Base-by-base conservation (phyloP, 2,888 invertebrate species). In the Mimumesa dahlbomi region DNA sequence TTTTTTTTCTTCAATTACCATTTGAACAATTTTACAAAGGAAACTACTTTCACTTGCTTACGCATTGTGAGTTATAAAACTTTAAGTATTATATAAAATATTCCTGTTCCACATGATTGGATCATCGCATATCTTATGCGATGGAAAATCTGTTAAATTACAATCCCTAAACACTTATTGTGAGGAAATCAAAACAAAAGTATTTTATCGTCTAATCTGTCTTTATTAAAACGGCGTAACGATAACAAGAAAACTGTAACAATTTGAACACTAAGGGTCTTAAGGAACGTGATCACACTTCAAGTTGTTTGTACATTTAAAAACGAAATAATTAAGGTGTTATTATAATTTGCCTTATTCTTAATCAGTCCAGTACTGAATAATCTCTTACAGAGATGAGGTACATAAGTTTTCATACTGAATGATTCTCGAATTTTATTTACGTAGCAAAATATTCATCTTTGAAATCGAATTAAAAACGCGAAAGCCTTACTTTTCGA, bases 241-340 rank as follows among this genome's bases (percentile, higher is more conserved):
- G 80, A 83, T 85, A 87, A 87, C 85, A 84, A 85, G 84, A 80
- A 82, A 81, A 79, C 79, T 67, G 83, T 85, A 86, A 87, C 85
- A 85, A 85, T 82, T 83, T 82, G 84, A 85, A 85, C 85, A 85
- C 84, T 81, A 82, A 77, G 76, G 81, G 72, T 75, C 76, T 78
- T 61, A 56, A 85, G 83, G 82, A 85, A 84, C 82, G 79, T 81
- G 61, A 63, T 79, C 77, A 79, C 83, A 72, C 78, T 64, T 71
- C 64, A 79, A 62, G 50, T 64, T 64, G 62, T 77, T 65, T 68
- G 77, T 79, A 80, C 69, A 66, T 49, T 77, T 77, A 64, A 56
- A 70, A 73, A 73, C 63, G 62, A 77, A 61, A 58, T 75, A 73
- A 65, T 61, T 57, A 56, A 64, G 59, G 22, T 68, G 63, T 56